These are phyloP conservation scores for Drosophila tani DNA, from an alignment of 1,140 invertebrate genomes.

Conservation along the genomic window DNA sequence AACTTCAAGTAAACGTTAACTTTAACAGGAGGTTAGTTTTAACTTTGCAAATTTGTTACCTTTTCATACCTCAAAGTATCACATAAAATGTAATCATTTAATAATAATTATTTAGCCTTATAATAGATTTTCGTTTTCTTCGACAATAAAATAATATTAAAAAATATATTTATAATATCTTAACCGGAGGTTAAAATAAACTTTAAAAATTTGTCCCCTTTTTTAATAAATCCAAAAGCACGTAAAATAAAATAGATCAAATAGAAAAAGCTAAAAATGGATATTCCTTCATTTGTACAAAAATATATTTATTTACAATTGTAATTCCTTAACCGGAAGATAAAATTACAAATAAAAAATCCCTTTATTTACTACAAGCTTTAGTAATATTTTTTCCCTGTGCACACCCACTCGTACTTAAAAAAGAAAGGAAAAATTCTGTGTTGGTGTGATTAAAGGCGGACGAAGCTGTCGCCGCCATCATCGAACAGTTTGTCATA, in stretches of 20 bases:
- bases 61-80: neutral
- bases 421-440: neutral
- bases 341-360: neutral
- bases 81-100: no score
- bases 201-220: neutral
- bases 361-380: no score
- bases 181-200: neutral
- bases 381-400: neutral
- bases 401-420: slow-evolving; percentile 1
- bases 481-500: slow-evolving; percentile 71
- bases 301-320: no score
- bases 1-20: no score
- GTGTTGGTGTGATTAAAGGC: slow-evolving; percentile 56
- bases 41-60: neutral
- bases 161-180: neutral
- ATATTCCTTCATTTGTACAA: no score
- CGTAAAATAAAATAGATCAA: neutral
- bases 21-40: neutral
- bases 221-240: neutral
- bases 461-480: slow-evolving; percentile 54
- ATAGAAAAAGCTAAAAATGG: no score
- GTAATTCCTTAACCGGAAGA: neutral
- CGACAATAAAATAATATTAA: neutral
- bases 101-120: no score
- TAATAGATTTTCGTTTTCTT: accelerated